Base-by-base conservation (phyloP, 2,113 vertebrate species). In the Mungos mungo region DNA sequence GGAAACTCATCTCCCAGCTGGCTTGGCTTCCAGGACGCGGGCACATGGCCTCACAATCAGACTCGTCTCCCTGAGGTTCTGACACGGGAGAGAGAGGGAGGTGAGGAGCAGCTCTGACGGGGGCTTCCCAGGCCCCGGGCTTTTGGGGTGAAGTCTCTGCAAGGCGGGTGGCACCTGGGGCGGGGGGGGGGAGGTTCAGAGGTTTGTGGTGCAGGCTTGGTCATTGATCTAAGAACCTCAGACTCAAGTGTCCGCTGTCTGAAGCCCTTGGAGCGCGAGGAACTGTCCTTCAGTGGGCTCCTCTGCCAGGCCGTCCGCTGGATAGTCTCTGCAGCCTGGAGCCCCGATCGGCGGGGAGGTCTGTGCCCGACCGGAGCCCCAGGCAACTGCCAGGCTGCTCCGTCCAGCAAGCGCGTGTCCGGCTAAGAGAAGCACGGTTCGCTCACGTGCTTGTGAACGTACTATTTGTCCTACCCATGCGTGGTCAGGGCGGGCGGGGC, bases 101-200 rank as follows among this genome's bases (percentile, higher is more conserved):
- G 9, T 0, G 15, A 81, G 23, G 41, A 57, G 41, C 68, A 79
- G 4, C 54, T 54, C 63, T 27, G 76, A 38, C n/a, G 38, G 38
- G 35, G 41, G 52, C 16, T 38, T 57, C 25, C 5, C 12, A 82
- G 72, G 11, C 23, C 12, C 5, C 60, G 68, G 80, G 21, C 54
- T 88, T 54, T 29, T 57, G 31, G 11, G 71, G 16, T 4, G 29
- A 29, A 38, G 66, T 1, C 13, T 16, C n/a, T 6, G 29, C 5
- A 31, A 5, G 47, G 31, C 21, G 7, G 16, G 25, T 1, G 5
- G 35, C 50, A 8, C n/a, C 7, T 35, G 45, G 25, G n/a, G 14
- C 38, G 41, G 41, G 14, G 5, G 52, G 33, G 1, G n/a, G n/a
- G n/a, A n/a, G n/a, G 1, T n/a, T n/a, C n/a, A n/a, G 6, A 31